A percentile compares a stretch with the other conserved stretches of the same genome.
These are phyloP conservation scores for Sarcophaga subvicina DNA, from an alignment of 2,888 invertebrate genomes.

Conservation along the genomic window DNA sequence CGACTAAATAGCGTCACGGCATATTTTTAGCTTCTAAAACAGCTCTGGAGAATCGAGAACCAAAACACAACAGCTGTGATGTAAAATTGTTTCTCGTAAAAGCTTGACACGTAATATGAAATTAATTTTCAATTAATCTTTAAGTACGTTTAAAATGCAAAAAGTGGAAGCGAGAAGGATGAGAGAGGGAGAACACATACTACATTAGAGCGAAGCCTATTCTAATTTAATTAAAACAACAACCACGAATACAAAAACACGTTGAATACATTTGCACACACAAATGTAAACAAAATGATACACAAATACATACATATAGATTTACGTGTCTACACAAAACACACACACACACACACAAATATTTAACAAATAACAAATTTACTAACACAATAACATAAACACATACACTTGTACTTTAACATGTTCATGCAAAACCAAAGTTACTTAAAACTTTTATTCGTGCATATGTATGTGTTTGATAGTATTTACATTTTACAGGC, in stretches of 20 bases:
- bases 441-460: neutral
- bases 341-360: neutral
- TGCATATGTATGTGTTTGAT: too few species aligned
- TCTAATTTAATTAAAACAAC: conserved; percentile 48
- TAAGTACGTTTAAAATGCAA: conserved; percentile 35
- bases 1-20: neutral
- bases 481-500: too few species aligned
- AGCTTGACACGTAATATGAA: conserved; percentile 46
- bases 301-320: neutral
- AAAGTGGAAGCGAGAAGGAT: neutral
- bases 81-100: neutral
- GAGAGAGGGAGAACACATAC: neutral
- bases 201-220: neutral
- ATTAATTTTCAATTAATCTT: conserved; percentile 62
- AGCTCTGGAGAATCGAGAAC: neutral
- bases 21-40: neutral
- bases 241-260: neutral
- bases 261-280: neutral
- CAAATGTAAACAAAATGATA: neutral
- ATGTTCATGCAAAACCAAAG: neutral
- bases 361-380: conserved; percentile 22
- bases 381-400: neutral
- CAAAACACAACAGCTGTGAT: conserved; percentile 3
- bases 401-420: neutral
- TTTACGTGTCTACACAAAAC: neutral